Conservation (phyloP, 2,113 vertebrate species). For the Antechinus flavipes region DNA sequence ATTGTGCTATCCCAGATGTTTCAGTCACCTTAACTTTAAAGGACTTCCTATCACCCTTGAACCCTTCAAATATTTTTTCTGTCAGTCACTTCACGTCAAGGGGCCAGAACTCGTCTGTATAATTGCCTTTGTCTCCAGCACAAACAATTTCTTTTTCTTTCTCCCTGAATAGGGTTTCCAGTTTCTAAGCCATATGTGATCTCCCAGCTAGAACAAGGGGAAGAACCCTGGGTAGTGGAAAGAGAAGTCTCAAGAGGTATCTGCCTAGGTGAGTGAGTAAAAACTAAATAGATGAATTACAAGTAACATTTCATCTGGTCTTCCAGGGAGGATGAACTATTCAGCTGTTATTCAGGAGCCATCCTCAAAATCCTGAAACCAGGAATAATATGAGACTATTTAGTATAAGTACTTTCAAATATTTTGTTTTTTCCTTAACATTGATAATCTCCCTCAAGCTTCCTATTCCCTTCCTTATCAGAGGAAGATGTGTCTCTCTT, state of each 20-base stretch:
- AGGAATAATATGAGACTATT: constrained; percentile 7
- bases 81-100: not conserved
- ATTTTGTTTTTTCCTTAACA: constrained; percentile 12
- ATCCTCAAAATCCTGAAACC: constrained; percentile 33
- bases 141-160: constrained; percentile 49
- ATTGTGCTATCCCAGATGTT: constrained; percentile 5
- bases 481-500: not conserved
- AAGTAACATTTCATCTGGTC: not conserved
- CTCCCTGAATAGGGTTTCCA: constrained; percentile 68
- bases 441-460: not conserved
- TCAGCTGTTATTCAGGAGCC: not conserved
- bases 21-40: not conserved
- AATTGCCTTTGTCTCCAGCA: not conserved
- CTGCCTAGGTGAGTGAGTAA: constrained; percentile 68
- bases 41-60: constrained; percentile 8
- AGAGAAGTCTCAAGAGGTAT: constrained; percentile 51
- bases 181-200: constrained; percentile 74
- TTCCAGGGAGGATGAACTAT: not conserved
- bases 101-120: not conserved
- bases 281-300: constrained; percentile 19
- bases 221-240: constrained; percentile 69
- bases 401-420: not conserved
- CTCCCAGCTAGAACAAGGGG: constrained; percentile 69
- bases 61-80: constrained; percentile 23
- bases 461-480: not conserved